phyloP scores from a whole-genome alignment of 2,888 invertebrate species.

The Cephus runcator region DNA sequence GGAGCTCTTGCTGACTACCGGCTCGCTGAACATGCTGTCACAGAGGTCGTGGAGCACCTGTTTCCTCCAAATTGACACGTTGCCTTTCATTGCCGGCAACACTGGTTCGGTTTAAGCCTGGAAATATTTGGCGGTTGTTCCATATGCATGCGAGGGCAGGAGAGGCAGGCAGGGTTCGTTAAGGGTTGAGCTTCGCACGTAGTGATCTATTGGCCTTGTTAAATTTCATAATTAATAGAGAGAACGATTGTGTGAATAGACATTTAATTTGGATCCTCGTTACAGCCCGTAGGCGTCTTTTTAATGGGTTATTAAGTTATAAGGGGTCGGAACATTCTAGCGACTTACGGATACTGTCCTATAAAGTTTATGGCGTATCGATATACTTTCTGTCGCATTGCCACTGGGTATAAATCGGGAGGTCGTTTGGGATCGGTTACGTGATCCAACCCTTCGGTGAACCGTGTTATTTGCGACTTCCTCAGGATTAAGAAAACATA shows the following conservation, averaged over 20 bases:
- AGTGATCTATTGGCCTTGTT: not conserved
- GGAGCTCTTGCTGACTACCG: constrained; percentile 41
- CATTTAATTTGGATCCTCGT: not conserved
- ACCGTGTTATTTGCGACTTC: not conserved
- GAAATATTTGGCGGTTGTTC: not conserved
- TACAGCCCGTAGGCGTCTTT: not conserved
- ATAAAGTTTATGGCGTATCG: not conserved
- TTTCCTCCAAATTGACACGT: constrained; percentile 61
- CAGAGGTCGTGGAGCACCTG: constrained; percentile 61
- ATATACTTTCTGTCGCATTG: not conserved
- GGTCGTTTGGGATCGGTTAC: not conserved
- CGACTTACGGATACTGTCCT: not conserved
- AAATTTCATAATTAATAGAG: not conserved
- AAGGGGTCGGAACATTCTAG: not conserved
- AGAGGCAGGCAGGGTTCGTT: not conserved
- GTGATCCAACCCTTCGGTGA: not conserved
- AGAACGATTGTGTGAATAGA: not conserved
- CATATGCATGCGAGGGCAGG: not conserved
- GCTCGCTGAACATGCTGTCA: constrained; percentile 54
- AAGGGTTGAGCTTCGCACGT: not conserved
- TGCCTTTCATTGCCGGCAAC: constrained; percentile 28
- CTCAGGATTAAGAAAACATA: constrained; percentile 42
- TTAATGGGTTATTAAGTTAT: not conserved
- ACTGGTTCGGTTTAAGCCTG: not conserved
- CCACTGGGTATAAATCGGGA: not conserved